phyloP scores from a whole-genome alignment of 2,797 vertebrate genomes.

The Pseudochaenichthys georgianus region DNA sequence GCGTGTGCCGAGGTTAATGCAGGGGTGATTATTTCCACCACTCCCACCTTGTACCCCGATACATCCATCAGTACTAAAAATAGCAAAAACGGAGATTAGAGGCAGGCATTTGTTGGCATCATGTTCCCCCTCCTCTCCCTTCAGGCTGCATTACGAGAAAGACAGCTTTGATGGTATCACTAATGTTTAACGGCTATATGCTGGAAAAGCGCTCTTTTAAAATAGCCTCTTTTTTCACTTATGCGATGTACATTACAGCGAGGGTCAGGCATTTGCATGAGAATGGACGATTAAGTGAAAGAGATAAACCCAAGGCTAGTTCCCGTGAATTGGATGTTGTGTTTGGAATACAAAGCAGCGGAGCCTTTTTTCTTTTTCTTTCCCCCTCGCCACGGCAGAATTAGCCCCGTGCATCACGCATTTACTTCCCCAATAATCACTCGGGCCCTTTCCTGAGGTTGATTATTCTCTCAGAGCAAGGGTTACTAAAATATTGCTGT shows the following conservation, averaged over 20 bases:
- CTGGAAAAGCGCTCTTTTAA: conserved; percentile 59
- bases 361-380: conserved; percentile 18
- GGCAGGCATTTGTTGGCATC: conserved; percentile 34
- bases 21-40: conserved; percentile 49
- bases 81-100: conserved; percentile 18
- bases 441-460: conserved; percentile 56
- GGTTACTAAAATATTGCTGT: conserved; percentile 82
- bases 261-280: conserved; percentile 82
- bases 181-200: conserved; percentile 71
- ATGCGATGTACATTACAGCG: conserved; percentile 79
- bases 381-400: conserved; percentile 48
- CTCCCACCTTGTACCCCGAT: conserved; percentile 29
- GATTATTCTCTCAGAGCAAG: conserved; percentile 76
- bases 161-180: conserved; percentile 60
- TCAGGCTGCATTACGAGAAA: conserved; percentile 32
- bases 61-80: conserved; percentile 43
- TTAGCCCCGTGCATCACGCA: conserved; percentile 69
- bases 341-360: conserved; percentile 78
- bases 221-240: conserved; percentile 69
- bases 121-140: neutral
- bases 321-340: conserved; percentile 73
- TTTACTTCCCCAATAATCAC: conserved; percentile 77
- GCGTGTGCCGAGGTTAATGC: conserved; percentile 60
- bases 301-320: conserved; percentile 81
- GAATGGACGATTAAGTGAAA: conserved; percentile 80